Conservation (phyloP, 35 echinoderm and acorn worm genomes). For the Lytechinus variegatus region DNA sequence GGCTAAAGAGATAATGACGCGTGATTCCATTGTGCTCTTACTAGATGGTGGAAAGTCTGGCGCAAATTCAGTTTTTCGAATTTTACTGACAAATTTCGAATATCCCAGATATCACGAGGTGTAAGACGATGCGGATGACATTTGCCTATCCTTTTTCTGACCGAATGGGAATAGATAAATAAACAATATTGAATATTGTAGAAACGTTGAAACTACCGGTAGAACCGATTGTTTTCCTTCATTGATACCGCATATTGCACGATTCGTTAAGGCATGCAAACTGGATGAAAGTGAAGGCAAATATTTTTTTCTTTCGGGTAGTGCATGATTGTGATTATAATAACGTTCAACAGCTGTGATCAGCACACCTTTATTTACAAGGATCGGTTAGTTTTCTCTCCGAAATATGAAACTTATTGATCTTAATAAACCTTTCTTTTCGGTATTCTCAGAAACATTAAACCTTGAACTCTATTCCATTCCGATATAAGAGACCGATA, state of each 20-base stretch:
- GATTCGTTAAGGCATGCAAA: neutral
- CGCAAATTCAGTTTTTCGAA: neutral
- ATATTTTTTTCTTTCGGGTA: neutral
- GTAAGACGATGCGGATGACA: neutral
- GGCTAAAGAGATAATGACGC: neutral
- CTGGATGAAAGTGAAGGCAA: neutral
- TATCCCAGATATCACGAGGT: neutral
- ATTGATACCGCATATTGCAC: neutral
- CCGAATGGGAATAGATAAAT: no score
- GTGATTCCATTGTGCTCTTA: neutral
- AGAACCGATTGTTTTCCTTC: no score
- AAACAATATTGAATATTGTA: no score
- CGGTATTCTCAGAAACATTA: neutral
- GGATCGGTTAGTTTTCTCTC: neutral
- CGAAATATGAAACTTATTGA: neutral
- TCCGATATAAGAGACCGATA: no score
- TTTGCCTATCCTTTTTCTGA: no score
- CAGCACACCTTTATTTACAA: neutral
- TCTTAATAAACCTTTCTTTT: neutral
- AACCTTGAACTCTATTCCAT: no score
- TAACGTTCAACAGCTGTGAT: neutral
- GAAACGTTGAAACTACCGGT: no score
- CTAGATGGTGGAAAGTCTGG: neutral
- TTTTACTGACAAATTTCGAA: neutral
- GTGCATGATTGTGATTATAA: neutral